A percentile compares a stretch with the other conserved stretches of the same genome.
phyloP scores from a whole-genome alignment of 2,888 invertebrate genomes.

The Nysson spinosus region DNA sequence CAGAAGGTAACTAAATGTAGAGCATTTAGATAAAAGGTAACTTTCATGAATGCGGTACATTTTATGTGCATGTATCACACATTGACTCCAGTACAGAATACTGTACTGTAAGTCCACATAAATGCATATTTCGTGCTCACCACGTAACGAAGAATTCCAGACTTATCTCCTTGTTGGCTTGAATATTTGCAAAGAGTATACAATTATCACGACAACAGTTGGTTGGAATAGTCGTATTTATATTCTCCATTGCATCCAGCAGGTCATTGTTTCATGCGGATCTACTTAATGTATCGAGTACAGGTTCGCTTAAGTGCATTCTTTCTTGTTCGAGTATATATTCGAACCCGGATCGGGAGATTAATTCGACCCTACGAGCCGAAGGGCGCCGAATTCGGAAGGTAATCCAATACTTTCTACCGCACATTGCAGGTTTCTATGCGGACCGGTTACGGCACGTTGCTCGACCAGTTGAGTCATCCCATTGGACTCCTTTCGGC shows the following conservation, averaged over 20 bases:
- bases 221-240: constrained; percentile 15
- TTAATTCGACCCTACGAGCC: constrained; percentile 44
- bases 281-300: constrained; percentile 5
- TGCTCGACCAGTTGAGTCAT: constrained; percentile 53
- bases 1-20: too few relatives aligned
- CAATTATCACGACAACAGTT: constrained; percentile 29
- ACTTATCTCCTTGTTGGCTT: constrained; percentile 53
- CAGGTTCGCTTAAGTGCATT: constrained; percentile 26
- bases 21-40: too few relatives aligned
- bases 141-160: constrained; percentile 35
- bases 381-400: constrained; percentile 33
- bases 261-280: constrained; percentile 17
- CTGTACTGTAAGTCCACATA: constrained; percentile 25
- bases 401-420: constrained; percentile 58
- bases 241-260: constrained; percentile 2
- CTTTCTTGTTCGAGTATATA: constrained; percentile 22
- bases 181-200: constrained; percentile 14
- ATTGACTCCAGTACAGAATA: neutral
- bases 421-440: constrained; percentile 51
- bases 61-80: constrained; percentile 4
- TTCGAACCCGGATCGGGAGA: constrained; percentile 30
- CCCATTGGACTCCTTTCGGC: constrained; percentile 33
- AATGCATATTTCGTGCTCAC: constrained; percentile 52
- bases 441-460: constrained; percentile 44
- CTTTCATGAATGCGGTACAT: neutral